These are phyloP conservation scores for Neolamprologus kungweensis DNA, from an alignment of 2,113 vertebrate species.

Conservation along the genomic window DNA sequence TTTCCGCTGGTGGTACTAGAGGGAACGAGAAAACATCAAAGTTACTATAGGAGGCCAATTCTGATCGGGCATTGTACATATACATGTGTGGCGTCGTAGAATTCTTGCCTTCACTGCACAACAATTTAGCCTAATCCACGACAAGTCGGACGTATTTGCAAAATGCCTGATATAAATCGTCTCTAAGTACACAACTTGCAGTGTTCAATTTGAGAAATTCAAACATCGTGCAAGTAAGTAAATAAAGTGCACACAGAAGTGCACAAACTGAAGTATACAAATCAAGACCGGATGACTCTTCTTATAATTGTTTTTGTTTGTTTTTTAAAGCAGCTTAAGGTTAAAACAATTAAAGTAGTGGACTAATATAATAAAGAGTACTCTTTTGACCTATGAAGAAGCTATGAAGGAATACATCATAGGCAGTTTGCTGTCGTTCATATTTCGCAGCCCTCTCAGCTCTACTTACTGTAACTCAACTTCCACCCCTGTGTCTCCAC, in stretches of 20 bases:
- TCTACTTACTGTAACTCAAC: background rate
- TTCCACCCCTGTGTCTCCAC: background rate
- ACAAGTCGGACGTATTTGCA: background rate
- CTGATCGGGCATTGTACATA: background rate
- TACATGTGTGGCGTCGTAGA: background rate
- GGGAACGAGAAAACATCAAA: background rate
- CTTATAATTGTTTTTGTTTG: background rate
- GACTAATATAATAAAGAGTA: background rate
- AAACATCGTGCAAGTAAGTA: background rate
- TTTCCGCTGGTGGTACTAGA: background rate
- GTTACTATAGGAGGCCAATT: background rate
- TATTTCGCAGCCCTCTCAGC: background rate
- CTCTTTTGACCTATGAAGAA: background rate
- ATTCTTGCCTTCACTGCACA: background rate
- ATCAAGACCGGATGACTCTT: background rate
- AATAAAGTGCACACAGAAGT: background rate
- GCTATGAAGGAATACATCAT: background rate
- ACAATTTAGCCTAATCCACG: background rate
- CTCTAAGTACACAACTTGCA: background rate
- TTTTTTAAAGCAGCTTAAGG: background rate
- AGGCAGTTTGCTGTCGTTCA: background rate
- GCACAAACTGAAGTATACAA: background rate
- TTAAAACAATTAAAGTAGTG: background rate
- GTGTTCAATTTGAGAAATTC: background rate
- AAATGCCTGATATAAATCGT: background rate